Evolutionary conservation across 2,113 vertebrate species (phyloP), one percentile per base, ranked within the genome.

Genomic region (Cardinalis cardinalis): DNA sequence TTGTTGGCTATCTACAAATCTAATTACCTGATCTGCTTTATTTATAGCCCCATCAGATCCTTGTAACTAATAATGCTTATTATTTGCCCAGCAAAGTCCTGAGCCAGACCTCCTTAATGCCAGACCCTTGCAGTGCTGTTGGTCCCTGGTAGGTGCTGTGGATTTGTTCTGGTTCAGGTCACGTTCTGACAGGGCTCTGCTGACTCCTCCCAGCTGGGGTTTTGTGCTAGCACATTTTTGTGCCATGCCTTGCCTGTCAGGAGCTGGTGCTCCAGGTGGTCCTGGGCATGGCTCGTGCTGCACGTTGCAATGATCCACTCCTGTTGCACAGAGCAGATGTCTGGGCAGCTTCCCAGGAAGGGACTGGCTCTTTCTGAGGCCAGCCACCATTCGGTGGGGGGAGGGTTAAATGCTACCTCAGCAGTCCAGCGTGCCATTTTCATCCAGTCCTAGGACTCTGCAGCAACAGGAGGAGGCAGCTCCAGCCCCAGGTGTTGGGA

Each of bases 211-310:
- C 32, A 55, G 51, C 73, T 31, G 31, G 28, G 63, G 43, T 65
- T 76, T 60, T 73, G 46, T 72, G n/a, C n/a, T 26, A 36, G 41
- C 29, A 25, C 28, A 29, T 12, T 73, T 80, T 18, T 56, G 44
- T 66, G 60, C 68, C 32, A 4, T 38, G 48, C 28, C 61, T 68
- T 63, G 38, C 14, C 3, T 2, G 28, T 24, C 38, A 41, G 68
- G 48, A 68, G n/a, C 72, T 60, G 53, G 7, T 72, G 63, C 36
- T 76, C 4, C 68, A 21, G 44, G 51, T 74, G 60, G 13, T 23
- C 18, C 21, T 0, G 3, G n/a, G 60, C 24, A 14, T 8, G 64
- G 44, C 31, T 75, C 0, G 0, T 43, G 63, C 73, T 91, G 49
- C 36, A 55, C 26, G 1, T 4, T 43, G 51, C 17, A 24, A n/a